Evolutionary conservation across 92 coral and sea anemone species (phyloP).

Genomic region (Paragorgia papillata): DNA sequence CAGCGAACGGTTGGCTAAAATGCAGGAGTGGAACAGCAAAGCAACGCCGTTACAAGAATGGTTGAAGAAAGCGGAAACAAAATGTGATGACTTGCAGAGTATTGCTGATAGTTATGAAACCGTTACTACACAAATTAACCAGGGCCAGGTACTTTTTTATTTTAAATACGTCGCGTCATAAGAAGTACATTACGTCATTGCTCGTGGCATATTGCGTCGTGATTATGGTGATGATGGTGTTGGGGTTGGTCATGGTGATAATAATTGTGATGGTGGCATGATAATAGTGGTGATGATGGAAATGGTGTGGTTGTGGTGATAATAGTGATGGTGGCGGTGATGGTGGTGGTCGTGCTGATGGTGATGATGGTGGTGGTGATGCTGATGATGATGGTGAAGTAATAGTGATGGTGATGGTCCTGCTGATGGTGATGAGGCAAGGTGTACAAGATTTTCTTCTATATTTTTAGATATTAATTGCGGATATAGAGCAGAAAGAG

Average conservation of each 20-base stretch:
- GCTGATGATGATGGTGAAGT: no score
- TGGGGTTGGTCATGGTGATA: no score
- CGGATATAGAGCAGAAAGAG: slow-evolving; percentile 28
- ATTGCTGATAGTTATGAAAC: slow-evolving; percentile 18
- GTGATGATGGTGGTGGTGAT: no score
- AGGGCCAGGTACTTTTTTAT: slow-evolving; percentile 23
- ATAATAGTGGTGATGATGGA: no score
- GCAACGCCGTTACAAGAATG: slow-evolving; percentile 34
- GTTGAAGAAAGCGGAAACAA: slow-evolving; percentile 25
- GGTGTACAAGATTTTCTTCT: neutral
- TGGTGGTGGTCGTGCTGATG: no score
- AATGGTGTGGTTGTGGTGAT: no score
- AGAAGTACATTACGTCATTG: neutral
- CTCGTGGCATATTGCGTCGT: no score
- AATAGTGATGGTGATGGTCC: no score
- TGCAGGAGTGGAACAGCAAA: slow-evolving; percentile 25
- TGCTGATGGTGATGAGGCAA: no score
- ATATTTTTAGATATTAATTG: neutral
- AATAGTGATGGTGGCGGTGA: no score
- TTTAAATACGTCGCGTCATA: neutral
- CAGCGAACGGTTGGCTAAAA: slow-evolving; percentile 20
- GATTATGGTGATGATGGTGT: no score
- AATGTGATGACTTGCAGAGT: neutral
- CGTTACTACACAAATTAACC: neutral
- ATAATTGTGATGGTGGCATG: no score